Evolutionary conservation across 2,797 vertebrate genomes (phyloP).

Genomic region (Glyptemys insculpta): DNA sequence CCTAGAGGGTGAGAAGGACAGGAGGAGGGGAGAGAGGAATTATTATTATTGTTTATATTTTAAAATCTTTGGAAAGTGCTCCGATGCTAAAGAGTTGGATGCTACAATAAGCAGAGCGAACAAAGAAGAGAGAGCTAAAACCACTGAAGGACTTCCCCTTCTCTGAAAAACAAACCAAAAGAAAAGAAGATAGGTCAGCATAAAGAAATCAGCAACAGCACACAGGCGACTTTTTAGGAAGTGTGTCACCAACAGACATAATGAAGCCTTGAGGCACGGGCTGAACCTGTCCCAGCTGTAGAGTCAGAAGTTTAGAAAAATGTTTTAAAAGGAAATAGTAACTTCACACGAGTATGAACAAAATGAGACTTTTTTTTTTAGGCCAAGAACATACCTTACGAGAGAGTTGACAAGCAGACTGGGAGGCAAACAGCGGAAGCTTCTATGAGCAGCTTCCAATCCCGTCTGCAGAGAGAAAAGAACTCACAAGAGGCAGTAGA

Average conservation of each 20-base stretch:
- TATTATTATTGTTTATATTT: background rate
- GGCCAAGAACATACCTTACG: background rate
- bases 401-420: conserved; percentile 19
- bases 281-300: conserved; percentile 44
- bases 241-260: conserved; percentile 11
- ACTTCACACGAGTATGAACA: conserved; percentile 10
- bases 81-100: too few species aligned
- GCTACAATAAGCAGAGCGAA: accelerated
- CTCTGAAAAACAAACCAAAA: background rate
- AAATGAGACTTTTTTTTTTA: conserved; percentile 16
- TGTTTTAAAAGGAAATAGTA: conserved; percentile 52
- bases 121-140: background rate
- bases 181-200: background rate
- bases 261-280: conserved; percentile 17
- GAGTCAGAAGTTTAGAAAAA: conserved; percentile 49
- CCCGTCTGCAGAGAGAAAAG: background rate
- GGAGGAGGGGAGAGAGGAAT: accelerated
- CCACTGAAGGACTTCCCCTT: background rate
- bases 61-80: background rate
- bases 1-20: background rate
- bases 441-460: background rate
- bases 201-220: background rate
- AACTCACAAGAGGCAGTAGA: background rate
- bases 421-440: background rate
- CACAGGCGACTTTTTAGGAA: conserved; percentile 4